phyloP scores from a whole-genome alignment of 37 sponge, comb jelly and placozoan genomes.

The Haliclona indistincta region DNA sequence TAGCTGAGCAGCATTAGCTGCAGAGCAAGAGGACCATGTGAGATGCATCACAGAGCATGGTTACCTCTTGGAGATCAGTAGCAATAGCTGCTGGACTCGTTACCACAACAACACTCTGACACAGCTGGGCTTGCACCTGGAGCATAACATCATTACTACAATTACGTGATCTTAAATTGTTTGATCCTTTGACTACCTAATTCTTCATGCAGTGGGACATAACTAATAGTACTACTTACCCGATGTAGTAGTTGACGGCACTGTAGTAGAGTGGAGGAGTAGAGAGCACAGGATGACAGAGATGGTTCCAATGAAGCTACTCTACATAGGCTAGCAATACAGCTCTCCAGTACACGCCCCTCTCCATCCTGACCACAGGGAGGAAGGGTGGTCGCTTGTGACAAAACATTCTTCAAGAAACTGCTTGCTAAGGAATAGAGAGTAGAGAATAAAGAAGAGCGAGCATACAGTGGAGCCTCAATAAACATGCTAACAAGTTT shows the following conservation, averaged over 20 bases:
- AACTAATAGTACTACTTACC: no score
- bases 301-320: slow-evolving; percentile 21
- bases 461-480: no score
- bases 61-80: background rate
- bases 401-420: no score
- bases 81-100: background rate
- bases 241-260: slow-evolving; percentile 44
- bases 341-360: background rate
- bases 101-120: background rate
- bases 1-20: slow-evolving; percentile 50
- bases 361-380: background rate
- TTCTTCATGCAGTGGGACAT: no score
- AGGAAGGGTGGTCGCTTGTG: slow-evolving; percentile 10
- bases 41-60: background rate
- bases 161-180: no score
- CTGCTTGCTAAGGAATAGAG: no score
- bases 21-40: background rate
- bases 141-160: no score
- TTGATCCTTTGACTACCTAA: no score
- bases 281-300: slow-evolving; percentile 36
- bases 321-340: slow-evolving; percentile 41
- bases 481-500: no score
- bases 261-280: slow-evolving; percentile 47
- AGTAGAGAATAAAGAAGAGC: no score
- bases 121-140: no score